Base-by-base conservation (phyloP, 2,888 invertebrate species). In the Arctia plantaginis region DNA sequence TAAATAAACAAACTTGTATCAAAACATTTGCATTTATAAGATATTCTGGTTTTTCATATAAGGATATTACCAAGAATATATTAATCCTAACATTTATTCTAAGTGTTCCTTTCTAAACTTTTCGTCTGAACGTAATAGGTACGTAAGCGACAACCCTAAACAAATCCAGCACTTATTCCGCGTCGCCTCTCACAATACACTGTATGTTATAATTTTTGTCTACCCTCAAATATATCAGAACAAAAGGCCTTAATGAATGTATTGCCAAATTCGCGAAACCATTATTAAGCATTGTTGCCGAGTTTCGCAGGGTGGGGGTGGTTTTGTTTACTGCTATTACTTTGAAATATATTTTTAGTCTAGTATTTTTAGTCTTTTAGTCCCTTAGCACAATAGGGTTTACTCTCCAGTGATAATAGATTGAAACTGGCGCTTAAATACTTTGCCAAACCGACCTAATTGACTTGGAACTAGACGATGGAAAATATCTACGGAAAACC, bases 191-290 rank as follows among this genome's bases (percentile, higher is more conserved):
- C 91, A 94, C 94, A 94, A 93, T 93, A 90, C 88, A 91, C 91
- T 91, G 94, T 94, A 94, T 94, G 95, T 95, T 94, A 95, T 94
- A 95, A 95, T 95, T 95, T 95, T 95, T 95, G 94, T 93, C 91
- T 92, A 91, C 93, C 91, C 93, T 93, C 91, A 92, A 92, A 94
- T 93, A 92, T 92, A 93, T 94, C 90, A 83, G 93, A 94, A 95
- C 95, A 95, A 95, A 94, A 94, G 94, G 85, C 89, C 90, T 90
- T 95, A 95, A 95, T 94, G 95, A 95, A 95, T 91, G 94, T 95
- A 95, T 95, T 92, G 94, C 92, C 86, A 91, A 92, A 91, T 93
- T 92, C 90, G 89, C 92, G 88, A 92, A 94, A 92, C 92, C 95
- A 90, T 95, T 95, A 95, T 94, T 94, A 94, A 91, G 93, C 94